A percentile compares a stretch with the other conserved stretches of the same genome.
Conservation (phyloP, 2,113 vertebrate species). For the Erythrocercus mccallii region DNA sequence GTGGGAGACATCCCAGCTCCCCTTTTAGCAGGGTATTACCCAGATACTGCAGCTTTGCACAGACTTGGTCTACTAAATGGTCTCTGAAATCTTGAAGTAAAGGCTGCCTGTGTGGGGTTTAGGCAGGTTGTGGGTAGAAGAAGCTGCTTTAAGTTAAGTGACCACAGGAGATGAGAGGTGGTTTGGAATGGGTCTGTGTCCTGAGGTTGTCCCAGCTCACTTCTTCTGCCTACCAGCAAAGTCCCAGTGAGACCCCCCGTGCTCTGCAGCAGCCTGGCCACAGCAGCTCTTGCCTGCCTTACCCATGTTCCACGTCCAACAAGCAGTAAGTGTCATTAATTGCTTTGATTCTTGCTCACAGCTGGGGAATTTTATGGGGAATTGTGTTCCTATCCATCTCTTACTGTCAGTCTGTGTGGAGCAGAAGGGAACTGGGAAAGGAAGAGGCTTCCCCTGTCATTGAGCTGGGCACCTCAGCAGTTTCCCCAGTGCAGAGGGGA, state of each 20-base stretch:
- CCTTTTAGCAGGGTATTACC: neutral
- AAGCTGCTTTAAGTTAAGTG: neutral
- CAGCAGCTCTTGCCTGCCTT: fast-evolving
- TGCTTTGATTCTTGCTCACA: neutral
- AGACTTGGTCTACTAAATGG: neutral
- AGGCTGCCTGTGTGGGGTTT: neutral
- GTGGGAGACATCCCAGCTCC: neutral
- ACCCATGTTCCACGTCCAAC: fast-evolving
- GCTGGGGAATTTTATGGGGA: neutral
- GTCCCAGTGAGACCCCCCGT: no score
- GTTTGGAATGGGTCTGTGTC: neutral
- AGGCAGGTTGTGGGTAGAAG: neutral
- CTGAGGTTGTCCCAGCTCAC: neutral
- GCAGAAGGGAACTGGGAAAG: neutral
- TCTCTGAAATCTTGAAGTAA: neutral
- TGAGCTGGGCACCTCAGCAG: neutral
- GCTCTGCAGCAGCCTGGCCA: neutral
- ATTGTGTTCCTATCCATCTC: neutral
- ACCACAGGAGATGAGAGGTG: neutral
- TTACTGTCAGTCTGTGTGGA: neutral
- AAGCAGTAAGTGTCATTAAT: neutral
- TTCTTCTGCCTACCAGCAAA: neutral
- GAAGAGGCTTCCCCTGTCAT: neutral
- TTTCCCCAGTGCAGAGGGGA: neutral
- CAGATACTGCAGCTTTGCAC: neutral